Percentiles rank a stretch among this genome's conserved stretches.
These are phyloP conservation scores for Sinocyclocheilus maitianheensis DNA, from an alignment of 2,113 vertebrate genomes.

Conservation along the genomic window DNA sequence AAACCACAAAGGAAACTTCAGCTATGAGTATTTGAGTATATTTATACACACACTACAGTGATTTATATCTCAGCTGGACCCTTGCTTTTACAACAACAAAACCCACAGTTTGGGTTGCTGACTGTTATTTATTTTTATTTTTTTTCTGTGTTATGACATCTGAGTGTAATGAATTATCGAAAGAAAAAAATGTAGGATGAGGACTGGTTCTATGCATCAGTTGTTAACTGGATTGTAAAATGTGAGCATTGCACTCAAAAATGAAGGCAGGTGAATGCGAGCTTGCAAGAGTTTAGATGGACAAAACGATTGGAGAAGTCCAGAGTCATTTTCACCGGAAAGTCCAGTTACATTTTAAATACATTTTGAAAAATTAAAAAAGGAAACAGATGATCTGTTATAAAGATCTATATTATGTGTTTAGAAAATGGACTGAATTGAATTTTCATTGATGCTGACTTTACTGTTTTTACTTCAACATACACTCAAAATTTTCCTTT, in stretches of 20 bases:
- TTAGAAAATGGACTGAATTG: not conserved
- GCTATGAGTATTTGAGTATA: too few species aligned
- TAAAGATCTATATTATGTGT: not conserved
- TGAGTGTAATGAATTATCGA: not conserved
- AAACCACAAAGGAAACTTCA: not conserved
- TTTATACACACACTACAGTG: not conserved
- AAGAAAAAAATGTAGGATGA: not conserved
- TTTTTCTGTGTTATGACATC: too few species aligned
- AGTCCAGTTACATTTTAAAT: not conserved
- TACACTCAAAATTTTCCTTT: not conserved
- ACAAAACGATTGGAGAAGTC: not conserved
- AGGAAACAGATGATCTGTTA: not conserved
- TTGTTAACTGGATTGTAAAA: not conserved
- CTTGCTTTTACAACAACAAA: not conserved
- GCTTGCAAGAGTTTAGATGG: not conserved
- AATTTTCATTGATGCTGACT: not conserved
- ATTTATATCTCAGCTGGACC: not conserved
- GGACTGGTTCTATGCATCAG: not conserved
- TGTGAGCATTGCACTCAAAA: not conserved
- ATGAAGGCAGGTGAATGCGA: not conserved
- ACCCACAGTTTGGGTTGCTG: not conserved
- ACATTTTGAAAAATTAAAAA: not conserved
- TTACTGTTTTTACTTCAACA: not conserved
- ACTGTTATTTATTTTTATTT: too few species aligned
- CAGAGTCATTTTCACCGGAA: not conserved